These are phyloP conservation scores for Strongylocentrotus purpuratus DNA, from an alignment of 35 echinoderm and acorn worm genomes.

Conservation along the genomic window DNA sequence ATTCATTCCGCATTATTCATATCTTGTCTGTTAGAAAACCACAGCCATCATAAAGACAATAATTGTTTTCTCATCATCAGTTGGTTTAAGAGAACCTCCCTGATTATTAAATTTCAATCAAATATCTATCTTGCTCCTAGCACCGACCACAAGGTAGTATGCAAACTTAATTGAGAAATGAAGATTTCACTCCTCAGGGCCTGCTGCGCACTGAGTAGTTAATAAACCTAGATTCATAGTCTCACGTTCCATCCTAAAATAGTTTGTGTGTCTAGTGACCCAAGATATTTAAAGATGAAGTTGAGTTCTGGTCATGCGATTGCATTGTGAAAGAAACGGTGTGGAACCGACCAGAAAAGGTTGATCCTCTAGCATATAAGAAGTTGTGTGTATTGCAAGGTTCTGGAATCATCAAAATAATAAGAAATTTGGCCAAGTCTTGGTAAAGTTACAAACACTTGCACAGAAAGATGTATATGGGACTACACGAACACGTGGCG, in stretches of 20 bases:
- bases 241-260: neutral
- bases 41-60: neutral
- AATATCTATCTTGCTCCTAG: conserved; percentile 3
- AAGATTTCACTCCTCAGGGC: neutral
- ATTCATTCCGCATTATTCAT: too few species aligned
- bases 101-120: conserved; percentile 20
- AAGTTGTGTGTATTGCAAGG: too few species aligned
- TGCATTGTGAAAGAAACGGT: too few species aligned
- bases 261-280: neutral
- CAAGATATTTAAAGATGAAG: neutral
- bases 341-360: too few species aligned
- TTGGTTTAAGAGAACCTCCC: neutral
- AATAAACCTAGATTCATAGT: neutral
- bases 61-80: neutral
- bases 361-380: too few species aligned
- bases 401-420: too few species aligned
- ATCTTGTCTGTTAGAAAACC: too few species aligned
- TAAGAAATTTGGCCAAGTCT: too few species aligned
- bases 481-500: too few species aligned
- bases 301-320: too few species aligned
- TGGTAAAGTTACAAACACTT: too few species aligned
- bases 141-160: neutral
- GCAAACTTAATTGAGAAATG: neutral
- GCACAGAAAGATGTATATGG: too few species aligned
- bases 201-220: neutral